Evolutionary conservation across 2,113 vertebrate species (phyloP), one percentile per base, ranked within the genome.

Genomic region (Coptodon bakossiorum): DNA sequence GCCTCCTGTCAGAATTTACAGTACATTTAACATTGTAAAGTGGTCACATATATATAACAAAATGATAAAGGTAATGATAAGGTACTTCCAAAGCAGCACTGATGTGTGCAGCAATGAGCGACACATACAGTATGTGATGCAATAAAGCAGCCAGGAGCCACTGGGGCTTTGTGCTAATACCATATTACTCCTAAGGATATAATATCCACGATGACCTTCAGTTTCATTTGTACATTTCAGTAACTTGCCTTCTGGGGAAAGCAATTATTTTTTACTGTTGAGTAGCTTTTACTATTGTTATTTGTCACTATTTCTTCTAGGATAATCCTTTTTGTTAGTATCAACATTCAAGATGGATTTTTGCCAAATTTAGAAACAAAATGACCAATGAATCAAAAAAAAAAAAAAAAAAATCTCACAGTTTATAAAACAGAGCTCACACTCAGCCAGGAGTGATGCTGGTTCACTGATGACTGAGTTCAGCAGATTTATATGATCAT

Each of bases 1-100:
- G 0, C 10, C 27, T 6, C 2, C 73, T 52, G 73, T n/a, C 45
- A 78, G 45, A 52, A 45, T 48, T 52, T 13, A 52, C 17, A n/a
- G 45, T 78, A 31, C 52, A n/a, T n/a, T 78, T 19, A 52, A 50
- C 45, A 50, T 78, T 0, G 7, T 3, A 12, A 50, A 78, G 73
- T 52, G 9, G 24, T 0, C 6, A 78, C 16, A 48, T 31, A 50
- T 17, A 76, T n/a, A 19, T 3, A 22, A 22, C 3, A 0, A 34
- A 78, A 19, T 48, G 0, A 19, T 50, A 3, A 50, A 22, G 22
- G 22, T 22, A 22, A 22, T 50, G 6, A 31, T 0, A 78, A 52
- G 27, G 16, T 78, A n/a, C 45, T 78, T 78, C 0, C 10, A 78
- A 31, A 31, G 48, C 29, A 68, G 14, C 61, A 38, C 13, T 27